Base-by-base conservation (phyloP, 2,113 vertebrate genomes). In the Centropristis striata region DNA sequence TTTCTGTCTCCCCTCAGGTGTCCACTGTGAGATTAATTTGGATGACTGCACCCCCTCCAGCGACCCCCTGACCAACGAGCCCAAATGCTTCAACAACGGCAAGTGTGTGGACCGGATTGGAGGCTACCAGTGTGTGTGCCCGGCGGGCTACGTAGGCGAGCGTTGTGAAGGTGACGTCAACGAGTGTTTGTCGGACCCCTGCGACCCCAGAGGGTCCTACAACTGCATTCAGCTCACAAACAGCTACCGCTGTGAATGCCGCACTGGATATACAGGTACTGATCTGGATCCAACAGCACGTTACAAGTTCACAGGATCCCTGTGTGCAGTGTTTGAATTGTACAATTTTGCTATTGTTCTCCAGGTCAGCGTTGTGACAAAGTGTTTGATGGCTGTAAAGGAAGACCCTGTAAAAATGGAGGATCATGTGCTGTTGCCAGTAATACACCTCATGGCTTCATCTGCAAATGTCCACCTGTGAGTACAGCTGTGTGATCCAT, bases 91-190 rank as follows among this genome's bases (percentile, higher is more conserved):
- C 90, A 99, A 99, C 92, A 94, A 96, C 0, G 98, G 98, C 84
- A 95, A 95, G 82, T 98, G 98, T 41, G 94, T 97, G 74, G 98
- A 99, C 92, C 95, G 96, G 46, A 95, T 98, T 41, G 98, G 98
- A 0, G 96, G 98, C 80, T 99, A 99, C 92, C 96, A 96, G 89
- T 99, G 98, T 66, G 80, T 93, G 90, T 99, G 98, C 84, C 95
- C 94, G 0, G 86, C 96, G 0, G 98, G 98, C 81, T 99, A 99
- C 2, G 98, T 99, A 4, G 98, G 98, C 0, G 97, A 99, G 87
- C 97, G 97, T 81, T 99, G 98, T 7, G 98, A 99, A 84, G 98
- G 98, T 0, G 98, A 99, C 0, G 97, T 99, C 81, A 99, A 99
- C 0, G 98, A 99, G 93, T 99, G 98, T 87, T 93, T 99, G 81